These are phyloP conservation scores for Eurosta solidaginis DNA, from an alignment of 1,140 invertebrate species.

Conservation along the genomic window DNA sequence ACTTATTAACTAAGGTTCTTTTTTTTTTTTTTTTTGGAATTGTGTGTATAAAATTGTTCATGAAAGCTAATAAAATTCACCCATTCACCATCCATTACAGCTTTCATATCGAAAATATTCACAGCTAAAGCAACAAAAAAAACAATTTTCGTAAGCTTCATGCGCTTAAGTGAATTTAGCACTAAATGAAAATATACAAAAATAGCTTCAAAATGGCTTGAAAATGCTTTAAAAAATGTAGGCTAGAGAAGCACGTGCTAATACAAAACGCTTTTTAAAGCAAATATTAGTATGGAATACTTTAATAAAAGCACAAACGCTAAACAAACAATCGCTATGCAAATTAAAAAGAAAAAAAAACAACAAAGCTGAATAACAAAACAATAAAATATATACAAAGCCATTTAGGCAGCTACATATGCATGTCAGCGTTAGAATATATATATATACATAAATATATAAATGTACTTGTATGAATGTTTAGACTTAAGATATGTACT, in stretches of 20 bases:
- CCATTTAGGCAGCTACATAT: background rate
- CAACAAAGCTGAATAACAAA: background rate
- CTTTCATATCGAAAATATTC: conserved; percentile 19
- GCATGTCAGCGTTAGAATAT: background rate
- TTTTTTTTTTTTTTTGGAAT: too few species aligned
- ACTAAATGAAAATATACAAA: background rate
- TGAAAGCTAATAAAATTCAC: too few species aligned
- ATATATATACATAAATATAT: background rate
- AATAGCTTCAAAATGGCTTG: background rate
- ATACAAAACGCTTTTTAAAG: background rate
- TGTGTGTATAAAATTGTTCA: too few species aligned
- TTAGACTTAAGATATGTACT: background rate
- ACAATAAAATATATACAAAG: background rate
- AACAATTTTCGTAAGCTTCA: background rate
- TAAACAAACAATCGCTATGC: conserved; percentile 3
- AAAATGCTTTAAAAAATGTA: background rate
- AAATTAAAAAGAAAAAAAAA: background rate
- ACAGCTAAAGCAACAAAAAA: background rate
- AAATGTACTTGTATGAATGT: background rate
- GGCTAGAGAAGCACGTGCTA: background rate
- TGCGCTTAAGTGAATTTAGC: conserved; percentile 3
- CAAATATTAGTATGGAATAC: background rate
- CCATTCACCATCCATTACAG: too few species aligned
- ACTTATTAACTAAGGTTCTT: too few species aligned
- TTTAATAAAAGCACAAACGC: conserved; percentile 14